Base-by-base conservation (phyloP, 2,113 vertebrate species). In the Rhinopomastus cyanomelas region DNA sequence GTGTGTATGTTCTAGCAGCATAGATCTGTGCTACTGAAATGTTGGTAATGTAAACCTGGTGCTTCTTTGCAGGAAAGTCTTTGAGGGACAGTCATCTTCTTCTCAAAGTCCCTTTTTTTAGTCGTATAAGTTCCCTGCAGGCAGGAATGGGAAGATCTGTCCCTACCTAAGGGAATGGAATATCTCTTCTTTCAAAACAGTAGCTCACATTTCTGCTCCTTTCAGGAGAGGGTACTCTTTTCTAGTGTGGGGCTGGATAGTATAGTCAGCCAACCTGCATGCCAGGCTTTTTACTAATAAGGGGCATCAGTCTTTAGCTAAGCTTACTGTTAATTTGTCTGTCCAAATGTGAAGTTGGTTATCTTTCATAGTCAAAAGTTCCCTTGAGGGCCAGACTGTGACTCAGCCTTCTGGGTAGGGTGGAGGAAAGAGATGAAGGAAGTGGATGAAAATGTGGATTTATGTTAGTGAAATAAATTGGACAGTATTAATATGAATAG, bases 371-470 rank as follows among this genome's bases (percentile, higher is more conserved):
- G 91, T 87, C 89, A 94, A 73, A 86, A 91, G 73, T 92, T 94
- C 80, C 90, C 81, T 11, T 37, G 85, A n/a, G 81, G 91, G 74
- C 92, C 62, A 81, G 69, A 81, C 82, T 91, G 95, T 95, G 93
- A 95, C 80, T 94, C 88, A 91, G 80, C 11, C 76, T 27, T 77
- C 68, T 91, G 82, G 68, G 83, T 81, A 91, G 92, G 90, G 93
- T 88, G 92, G 91, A 94, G 81, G 81, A 92, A 51, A 93, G 81
- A 85, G 84, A 87, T 93, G 81, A 90, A 96, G 94, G 95, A 96
- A 95, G 32, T 55, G 91, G 84, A 92, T 90, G 83, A 90, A 92
- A 84, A 84, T 88, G 69, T 86, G 77, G 53, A 88, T 94, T 91
- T 94, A 85, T 88, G 85, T 66, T 86, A 91, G 52, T 84, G 90